Base-by-base conservation (phyloP, 30 jellyfish, hydroid and myxozoan genomes). In the Mastigias papua region DNA sequence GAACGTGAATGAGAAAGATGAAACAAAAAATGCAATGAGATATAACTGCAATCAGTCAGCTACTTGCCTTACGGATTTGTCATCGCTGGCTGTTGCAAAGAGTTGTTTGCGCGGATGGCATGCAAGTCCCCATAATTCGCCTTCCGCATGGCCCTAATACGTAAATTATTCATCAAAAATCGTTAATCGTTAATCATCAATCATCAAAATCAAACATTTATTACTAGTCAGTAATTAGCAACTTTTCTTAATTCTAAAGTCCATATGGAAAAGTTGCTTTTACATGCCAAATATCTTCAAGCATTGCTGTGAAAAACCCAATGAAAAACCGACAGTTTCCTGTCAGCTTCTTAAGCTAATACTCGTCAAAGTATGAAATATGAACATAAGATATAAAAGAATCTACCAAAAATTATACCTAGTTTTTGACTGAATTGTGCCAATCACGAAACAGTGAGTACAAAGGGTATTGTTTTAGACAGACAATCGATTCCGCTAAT, bases 121-220 rank as follows among this genome's bases (percentile, higher is more conserved):
- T 1, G 98, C 98, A 78, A 94, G 82, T 16, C 91, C 98, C 98
- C 98, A 94, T n/a, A 94, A 62, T 61, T 94, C 98, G 17, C 98
- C 98, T 94, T 94, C 98, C 6, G 98, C 98, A 62, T 94, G 98
- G 28, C 98, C 98, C 98, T 94, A 35, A 28, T n/a, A 42, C 27
- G 7, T n/a, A 42, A 64, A 26, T 21, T 9, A 57, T 19, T 23
- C 7, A 57, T 0, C 23, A 57, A 15, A 15, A 42, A 42, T 42
- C 54, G 0, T 15, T 8, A 42, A 42, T 42, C 54, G 13, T 15
- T 42, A 42, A 42, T 15, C 54, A 42, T 15, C 7, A 42, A 15
- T 42, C 13, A 15, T 15, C 13, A 42, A 42, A 4, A 8, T 42
- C 7, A 42, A 42, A 15, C 54, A 42, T 15, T 15, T 4, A 4